Percentiles rank a stretch among this genome's conserved stretches.
Evolutionary conservation across 2,797 vertebrate genomes (phyloP).

Genomic region (Columba guinea): DNA sequence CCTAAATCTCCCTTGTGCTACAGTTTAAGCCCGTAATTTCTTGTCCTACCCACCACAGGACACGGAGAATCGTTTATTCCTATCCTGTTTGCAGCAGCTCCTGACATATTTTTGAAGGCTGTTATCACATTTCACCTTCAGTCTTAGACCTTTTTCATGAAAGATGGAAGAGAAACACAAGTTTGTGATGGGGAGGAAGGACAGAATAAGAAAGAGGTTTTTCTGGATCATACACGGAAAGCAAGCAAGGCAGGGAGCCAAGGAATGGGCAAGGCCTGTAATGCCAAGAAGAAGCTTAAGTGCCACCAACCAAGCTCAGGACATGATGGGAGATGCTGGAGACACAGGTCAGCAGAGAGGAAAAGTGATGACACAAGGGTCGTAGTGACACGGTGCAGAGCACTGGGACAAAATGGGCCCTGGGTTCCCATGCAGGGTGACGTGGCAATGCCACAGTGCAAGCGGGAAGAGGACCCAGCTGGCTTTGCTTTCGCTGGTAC

Average conservation of each 20-base stretch:
- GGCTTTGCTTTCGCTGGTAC: background rate
- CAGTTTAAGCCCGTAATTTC: conserved; percentile 33
- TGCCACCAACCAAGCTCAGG: background rate
- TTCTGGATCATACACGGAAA: background rate
- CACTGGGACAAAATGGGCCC: background rate
- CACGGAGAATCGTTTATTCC: conserved; percentile 35
- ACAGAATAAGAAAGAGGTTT: conserved; percentile 52
- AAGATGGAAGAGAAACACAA: conserved; percentile 52
- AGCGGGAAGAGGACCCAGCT: background rate
- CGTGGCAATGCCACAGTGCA: background rate
- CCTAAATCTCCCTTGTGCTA: background rate
- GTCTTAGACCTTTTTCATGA: conserved; percentile 57
- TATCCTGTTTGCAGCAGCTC: conserved; percentile 38
- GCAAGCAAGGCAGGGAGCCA: background rate
- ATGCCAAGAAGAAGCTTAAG: background rate
- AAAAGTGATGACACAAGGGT: background rate
- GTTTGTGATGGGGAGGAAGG: conserved; percentile 18
- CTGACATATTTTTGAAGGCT: conserved; percentile 66
- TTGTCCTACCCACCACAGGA: background rate
- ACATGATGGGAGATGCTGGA: background rate
- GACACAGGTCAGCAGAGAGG: background rate
- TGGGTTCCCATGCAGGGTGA: background rate
- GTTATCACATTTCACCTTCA: conserved; percentile 69
- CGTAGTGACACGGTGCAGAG: background rate
- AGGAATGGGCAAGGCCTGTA: background rate